phyloP scores from a whole-genome alignment of 2,797 vertebrate species.

The Peromyscus melanophrys region DNA sequence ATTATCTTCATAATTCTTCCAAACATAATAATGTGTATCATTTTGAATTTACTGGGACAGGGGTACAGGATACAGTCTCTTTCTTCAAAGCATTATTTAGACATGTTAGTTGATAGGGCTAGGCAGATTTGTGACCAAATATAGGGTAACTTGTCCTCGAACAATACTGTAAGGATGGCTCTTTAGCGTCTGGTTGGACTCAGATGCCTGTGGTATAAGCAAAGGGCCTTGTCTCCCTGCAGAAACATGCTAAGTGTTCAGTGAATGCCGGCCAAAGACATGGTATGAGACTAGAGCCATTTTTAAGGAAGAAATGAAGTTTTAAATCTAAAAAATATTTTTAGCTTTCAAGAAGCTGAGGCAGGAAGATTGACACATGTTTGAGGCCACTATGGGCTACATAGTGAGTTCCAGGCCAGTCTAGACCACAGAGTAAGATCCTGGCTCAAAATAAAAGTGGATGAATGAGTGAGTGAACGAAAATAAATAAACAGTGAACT shows the following conservation, averaged over 20 bases:
- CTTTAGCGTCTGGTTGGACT: slow-evolving; percentile 21
- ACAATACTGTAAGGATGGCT: not conserved
- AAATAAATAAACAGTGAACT: not conserved
- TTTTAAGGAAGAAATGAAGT: not conserved
- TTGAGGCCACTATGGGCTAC: not conserved
- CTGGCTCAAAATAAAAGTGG: not conserved
- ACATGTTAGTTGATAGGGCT: not conserved
- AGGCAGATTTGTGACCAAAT: not conserved
- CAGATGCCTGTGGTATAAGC: not conserved
- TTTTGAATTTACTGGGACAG: not conserved
- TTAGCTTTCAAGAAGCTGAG: not conserved
- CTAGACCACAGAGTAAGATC: not conserved
- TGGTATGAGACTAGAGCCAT: not conserved
- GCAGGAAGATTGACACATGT: too few species aligned
- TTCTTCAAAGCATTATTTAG: not conserved
- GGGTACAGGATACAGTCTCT: not conserved
- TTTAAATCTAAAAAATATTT: not conserved
- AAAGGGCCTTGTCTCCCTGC: not conserved
- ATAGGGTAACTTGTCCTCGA: not conserved
- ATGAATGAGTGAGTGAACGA: not conserved
- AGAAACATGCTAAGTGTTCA: not conserved
- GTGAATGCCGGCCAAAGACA: not conserved
- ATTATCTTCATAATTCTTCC: slow-evolving; percentile 15
- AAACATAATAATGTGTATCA: not conserved
- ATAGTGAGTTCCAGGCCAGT: not conserved